A percentile compares a stretch with the other conserved stretches of the same genome.
These are phyloP conservation scores for Siniperca knerii DNA, from an alignment of 2,113 vertebrate genomes.

Conservation along the genomic window DNA sequence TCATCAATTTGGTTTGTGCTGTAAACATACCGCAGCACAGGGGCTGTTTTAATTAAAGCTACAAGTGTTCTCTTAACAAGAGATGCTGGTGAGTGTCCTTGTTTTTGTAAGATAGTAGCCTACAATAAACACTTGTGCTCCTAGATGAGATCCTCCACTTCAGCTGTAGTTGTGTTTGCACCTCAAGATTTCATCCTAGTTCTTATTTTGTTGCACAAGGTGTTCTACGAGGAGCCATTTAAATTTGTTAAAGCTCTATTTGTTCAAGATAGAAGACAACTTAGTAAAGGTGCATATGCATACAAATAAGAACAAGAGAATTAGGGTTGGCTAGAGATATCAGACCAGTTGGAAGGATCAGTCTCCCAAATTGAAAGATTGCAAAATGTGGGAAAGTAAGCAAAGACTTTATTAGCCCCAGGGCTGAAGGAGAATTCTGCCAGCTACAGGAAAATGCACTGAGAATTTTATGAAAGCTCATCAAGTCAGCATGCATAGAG, in stretches of 20 bases:
- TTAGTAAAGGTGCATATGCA: slow-evolving; percentile 9
- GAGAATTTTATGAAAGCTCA: slow-evolving; percentile 30
- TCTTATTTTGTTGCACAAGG: neutral
- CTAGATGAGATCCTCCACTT: neutral
- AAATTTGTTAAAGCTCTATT: neutral
- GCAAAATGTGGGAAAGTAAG: slow-evolving; percentile 44
- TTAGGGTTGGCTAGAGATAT: slow-evolving; percentile 18
- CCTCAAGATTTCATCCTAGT: neutral
- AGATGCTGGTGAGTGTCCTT: neutral
- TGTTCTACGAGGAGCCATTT: slow-evolving; percentile 12
- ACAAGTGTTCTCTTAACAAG: neutral
- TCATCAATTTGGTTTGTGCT: neutral
- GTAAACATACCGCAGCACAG: neutral
- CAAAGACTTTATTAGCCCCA: slow-evolving; percentile 56
- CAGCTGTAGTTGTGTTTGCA: neutral
- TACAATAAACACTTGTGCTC: neutral
- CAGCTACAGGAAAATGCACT: slow-evolving; percentile 14
- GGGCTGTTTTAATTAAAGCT: slow-evolving; percentile 29
- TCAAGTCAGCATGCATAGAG: slow-evolving; percentile 4
- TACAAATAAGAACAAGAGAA: slow-evolving; percentile 36
- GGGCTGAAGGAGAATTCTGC: slow-evolving; percentile 34
- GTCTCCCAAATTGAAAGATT: slow-evolving; percentile 49
- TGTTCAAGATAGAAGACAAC: neutral
- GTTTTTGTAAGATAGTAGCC: neutral
- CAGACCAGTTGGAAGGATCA: slow-evolving; percentile 43